Base-by-base conservation (phyloP, 1,140 invertebrate genomes). In the Amphibalanus amphitrite region DNA sequence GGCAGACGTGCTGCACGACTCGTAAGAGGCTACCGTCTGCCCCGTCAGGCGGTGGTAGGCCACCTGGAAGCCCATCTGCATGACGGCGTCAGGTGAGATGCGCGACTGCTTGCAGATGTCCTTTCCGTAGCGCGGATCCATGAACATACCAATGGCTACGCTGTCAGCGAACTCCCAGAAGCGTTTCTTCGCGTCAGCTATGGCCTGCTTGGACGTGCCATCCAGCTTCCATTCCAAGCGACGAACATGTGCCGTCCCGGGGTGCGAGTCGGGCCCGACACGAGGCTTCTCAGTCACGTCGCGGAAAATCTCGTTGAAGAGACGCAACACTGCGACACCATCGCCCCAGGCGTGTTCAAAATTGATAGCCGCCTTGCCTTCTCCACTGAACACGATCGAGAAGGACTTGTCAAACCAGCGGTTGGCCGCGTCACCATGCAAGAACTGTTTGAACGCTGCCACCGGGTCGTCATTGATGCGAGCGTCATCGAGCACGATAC, bases 261-360 rank as follows among this genome's bases (percentile, higher is more conserved):
- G 79, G 69, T 79, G 79, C 8, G 85, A 85, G 64, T 85, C 82
- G n/a, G 88, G 86, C 79, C 86, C 82, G 25, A 93, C 82, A 73
- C 83, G 84, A 25, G 88, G 86, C 73, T 87, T 85, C 28, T 83
- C 79, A 0, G 80, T 84, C 4, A 85, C 85, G 79, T 93, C 90
- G 71, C 86, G 85, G 78, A 85, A 89, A 23, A 95, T 85, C 78
- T 96, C 95, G 81, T 95, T 91, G 76, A 98, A 91, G 80, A 92
- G 93, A 74, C 95, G 83, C 65, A 99, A 81, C 1, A 98, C 88
- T 47, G 95, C 95, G 25, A 98, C 95, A 71, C 97, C 97, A 84
- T 99, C 97, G 28, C 97, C 97, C 96, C 96, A 99, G 0, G 95
- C 90, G 84, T 99, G 97, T 81, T 99, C 96, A 82, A 98, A 98